Evolutionary conservation across 2,888 invertebrate species (phyloP).

Genomic region (Automeris io): DNA sequence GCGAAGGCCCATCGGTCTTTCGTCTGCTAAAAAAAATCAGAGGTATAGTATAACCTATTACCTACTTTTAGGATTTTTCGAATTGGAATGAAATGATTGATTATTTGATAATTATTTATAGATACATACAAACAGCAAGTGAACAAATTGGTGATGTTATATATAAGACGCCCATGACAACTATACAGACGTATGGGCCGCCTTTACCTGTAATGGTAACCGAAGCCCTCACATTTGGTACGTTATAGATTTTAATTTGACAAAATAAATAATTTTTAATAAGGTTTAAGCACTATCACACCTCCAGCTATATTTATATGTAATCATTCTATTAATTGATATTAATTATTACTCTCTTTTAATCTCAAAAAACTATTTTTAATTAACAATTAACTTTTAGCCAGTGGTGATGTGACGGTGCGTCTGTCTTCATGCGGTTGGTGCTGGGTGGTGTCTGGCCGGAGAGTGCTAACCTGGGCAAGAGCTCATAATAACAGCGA

Average conservation of each 20-base stretch:
- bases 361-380: neutral
- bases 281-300: neutral
- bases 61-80: slow-evolving; percentile 6
- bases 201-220: slow-evolving; percentile 92
- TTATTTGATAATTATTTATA: slow-evolving; percentile 18
- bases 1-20: slow-evolving; percentile 45
- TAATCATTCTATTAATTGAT: neutral
- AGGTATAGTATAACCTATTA: slow-evolving; percentile 38
- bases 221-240: slow-evolving; percentile 90
- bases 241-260: slow-evolving; percentile 33
- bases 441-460: slow-evolving; percentile 91
- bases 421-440: slow-evolving; percentile 82
- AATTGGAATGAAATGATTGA: neutral
- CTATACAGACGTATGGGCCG: slow-evolving; percentile 87
- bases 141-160: slow-evolving; percentile 81
- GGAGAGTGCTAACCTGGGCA: slow-evolving; percentile 92
- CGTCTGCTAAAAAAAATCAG: slow-evolving; percentile 53
- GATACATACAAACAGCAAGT: slow-evolving; percentile 39
- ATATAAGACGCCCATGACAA: slow-evolving; percentile 83
- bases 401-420: slow-evolving; percentile 78
- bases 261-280: neutral
- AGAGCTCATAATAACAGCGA: slow-evolving; percentile 57
- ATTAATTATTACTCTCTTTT: neutral
- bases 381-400: slow-evolving; percentile 23
- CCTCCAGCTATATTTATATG: neutral